phyloP scores from a whole-genome alignment of 2,888 invertebrate genomes.

The Pandemis corylana region DNA sequence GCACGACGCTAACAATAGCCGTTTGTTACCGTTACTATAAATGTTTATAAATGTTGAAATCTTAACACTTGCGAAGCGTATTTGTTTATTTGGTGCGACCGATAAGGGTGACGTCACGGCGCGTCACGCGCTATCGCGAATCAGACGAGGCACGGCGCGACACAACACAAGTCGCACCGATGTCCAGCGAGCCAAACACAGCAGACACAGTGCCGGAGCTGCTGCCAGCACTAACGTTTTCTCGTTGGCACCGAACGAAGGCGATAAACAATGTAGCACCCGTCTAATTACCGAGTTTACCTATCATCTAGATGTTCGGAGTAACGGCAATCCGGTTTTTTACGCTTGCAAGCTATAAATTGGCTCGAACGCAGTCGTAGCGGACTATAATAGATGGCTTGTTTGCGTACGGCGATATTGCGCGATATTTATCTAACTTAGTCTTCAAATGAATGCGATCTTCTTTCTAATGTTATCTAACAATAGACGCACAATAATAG shows the following conservation, averaged over 20 bases:
- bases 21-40: conserved; percentile 2
- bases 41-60: not conserved
- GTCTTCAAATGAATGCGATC: not conserved
- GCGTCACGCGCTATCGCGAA: conserved; percentile 12
- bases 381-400: conserved; percentile 5
- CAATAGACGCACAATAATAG: not conserved
- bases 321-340: not conserved
- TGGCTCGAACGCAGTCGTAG: not conserved
- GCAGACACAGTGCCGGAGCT: not conserved
- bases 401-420: not conserved
- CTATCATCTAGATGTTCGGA: conserved; percentile 11
- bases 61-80: not conserved
- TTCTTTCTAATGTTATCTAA: not conserved
- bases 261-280: conserved; percentile 3
- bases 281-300: conserved; percentile 1
- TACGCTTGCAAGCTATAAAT: conserved; percentile 7
- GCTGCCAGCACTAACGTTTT: not conserved
- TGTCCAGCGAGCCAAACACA: not conserved
- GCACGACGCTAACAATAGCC: not conserved
- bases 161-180: not conserved
- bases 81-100: conserved; percentile 28
- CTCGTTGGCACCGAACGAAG: not conserved
- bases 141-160: not conserved
- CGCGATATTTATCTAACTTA: not conserved
- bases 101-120: conserved; percentile 27